A percentile compares a stretch with the other conserved stretches of the same genome.
These are phyloP conservation scores for Mobula birostris DNA, from an alignment of 2,113 vertebrate species.

Conservation along the genomic window DNA sequence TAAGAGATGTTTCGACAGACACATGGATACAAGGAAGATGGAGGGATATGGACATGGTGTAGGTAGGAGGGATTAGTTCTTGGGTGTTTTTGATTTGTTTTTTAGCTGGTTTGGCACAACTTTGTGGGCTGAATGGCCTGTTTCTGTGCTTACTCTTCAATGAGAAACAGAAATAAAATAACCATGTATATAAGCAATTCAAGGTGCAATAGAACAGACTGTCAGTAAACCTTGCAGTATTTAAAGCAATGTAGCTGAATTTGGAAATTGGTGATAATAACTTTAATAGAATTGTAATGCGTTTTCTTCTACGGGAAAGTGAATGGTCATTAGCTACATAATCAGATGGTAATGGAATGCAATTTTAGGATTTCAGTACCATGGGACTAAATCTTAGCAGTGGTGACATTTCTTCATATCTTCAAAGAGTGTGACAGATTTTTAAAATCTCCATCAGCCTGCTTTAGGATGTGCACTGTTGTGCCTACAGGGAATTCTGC, in stretches of 20 bases:
- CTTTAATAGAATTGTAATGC: neutral
- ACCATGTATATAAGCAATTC: neutral
- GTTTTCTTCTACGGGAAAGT: neutral
- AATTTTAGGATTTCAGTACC: neutral
- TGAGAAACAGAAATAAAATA: neutral
- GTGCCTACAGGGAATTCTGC: neutral
- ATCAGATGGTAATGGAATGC: neutral
- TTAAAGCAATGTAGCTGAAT: neutral
- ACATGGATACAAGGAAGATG: too few species aligned
- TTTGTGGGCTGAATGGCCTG: too few species aligned
- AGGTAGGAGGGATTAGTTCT: too few species aligned
- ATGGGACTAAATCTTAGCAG: neutral
- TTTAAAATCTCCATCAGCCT: neutral
- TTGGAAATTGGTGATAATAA: neutral
- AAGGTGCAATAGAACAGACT: neutral
- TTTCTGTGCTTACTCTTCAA: too few species aligned
- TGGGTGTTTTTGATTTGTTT: too few species aligned
- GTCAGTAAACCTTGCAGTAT: neutral
- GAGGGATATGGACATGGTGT: too few species aligned
- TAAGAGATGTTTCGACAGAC: too few species aligned
- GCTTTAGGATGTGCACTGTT: neutral
- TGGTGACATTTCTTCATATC: conserved; percentile 4
- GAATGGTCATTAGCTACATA: neutral
- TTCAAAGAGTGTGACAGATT: conserved; percentile 22
- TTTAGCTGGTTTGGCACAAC: too few species aligned